Conservation (phyloP, 1,140 invertebrate genomes). For the Heliconius nattereri region DNA sequence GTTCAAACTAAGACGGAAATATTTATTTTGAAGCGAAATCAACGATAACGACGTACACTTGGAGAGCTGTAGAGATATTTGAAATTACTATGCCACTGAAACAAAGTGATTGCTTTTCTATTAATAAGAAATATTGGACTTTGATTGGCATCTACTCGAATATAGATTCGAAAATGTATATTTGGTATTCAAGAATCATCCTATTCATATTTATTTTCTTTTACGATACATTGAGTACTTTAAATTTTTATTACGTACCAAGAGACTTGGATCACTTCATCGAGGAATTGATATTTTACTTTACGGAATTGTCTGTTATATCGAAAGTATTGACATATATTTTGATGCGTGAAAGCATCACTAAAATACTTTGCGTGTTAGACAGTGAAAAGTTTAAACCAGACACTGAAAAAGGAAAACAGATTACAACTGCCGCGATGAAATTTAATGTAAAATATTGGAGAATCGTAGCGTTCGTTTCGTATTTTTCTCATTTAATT, state of each 20-base stretch:
- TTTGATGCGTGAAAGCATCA: conserved; percentile 48
- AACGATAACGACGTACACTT: neutral
- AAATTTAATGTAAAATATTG: conserved; percentile 57
- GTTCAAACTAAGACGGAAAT: neutral
- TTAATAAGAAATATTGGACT: conserved; percentile 54
- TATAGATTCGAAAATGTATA: conserved; percentile 40
- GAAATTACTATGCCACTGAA: conserved; percentile 5
- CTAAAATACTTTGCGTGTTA: conserved; percentile 48
- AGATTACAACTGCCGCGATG: conserved; percentile 53
- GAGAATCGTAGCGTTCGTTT: conserved; percentile 53
- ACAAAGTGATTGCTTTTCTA: conserved; percentile 50
- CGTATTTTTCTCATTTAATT: conserved; percentile 48
- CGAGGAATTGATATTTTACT: conserved; percentile 62
- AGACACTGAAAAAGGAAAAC: conserved; percentile 43
- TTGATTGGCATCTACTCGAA: conserved; percentile 53
- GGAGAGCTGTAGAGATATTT: neutral
- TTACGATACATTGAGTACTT: conserved; percentile 42
- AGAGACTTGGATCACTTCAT: conserved; percentile 55
- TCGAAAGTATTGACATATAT: conserved; percentile 60
- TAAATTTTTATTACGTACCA: conserved; percentile 60
- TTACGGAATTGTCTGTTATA: conserved; percentile 49
- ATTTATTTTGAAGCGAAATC: neutral
- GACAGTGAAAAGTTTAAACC: conserved; percentile 62
- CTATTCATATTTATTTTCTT: conserved; percentile 47
- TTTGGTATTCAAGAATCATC: conserved; percentile 49